Evolutionary conservation across 2,888 invertebrate species (phyloP), one percentile per base, ranked within the genome.

Genomic region (Cheilosia soror): DNA sequence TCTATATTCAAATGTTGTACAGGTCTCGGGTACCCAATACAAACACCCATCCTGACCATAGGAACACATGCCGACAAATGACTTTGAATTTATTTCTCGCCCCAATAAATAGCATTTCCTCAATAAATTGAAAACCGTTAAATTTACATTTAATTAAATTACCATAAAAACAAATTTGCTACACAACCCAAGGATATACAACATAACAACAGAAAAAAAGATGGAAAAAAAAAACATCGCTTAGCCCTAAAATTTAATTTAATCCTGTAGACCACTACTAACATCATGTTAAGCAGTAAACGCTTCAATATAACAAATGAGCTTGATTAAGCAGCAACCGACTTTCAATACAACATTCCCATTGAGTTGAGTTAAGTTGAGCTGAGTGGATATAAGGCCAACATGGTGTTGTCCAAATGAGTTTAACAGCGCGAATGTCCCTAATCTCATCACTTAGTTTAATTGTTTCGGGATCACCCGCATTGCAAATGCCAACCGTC

Each of bases 141-240:
- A 81, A 85, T 81, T 81, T 85, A 75, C 71, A 85, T 85, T 85
- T 85, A 85, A 85, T 85, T 81, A 76, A 85, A 85, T 77, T 76
- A 80, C 65, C 69, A 63, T 63, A 55, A 62, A 72, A 73, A 42
- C 51, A 31, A 31, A 63, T 9, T 44, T 42, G 42, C 15, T 37
- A 63, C 40, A 15, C 20, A 80, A 62, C 27, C 33, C 31, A 40
- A 31, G 15, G 40, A 75, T 42, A 58, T 9, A 37, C n/a, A 15
- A 9, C 13, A 9, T 6, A 13, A 11, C n/a, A 13, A 9, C 1
- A n/a, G 29, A 13, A n/a, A n/a, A 1, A 6, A 53, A 5, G n/a
- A 27, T 5, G 49, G 2, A 3, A 33, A n/a, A n/a, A 33, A 37
- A 15, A 11, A 6, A 27, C 6, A 9, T 47, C 60, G 27, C n/a